A percentile compares a stretch with the other conserved stretches of the same genome.
Conservation (phyloP, 2,888 invertebrate genomes). For the Tipula unca region DNA sequence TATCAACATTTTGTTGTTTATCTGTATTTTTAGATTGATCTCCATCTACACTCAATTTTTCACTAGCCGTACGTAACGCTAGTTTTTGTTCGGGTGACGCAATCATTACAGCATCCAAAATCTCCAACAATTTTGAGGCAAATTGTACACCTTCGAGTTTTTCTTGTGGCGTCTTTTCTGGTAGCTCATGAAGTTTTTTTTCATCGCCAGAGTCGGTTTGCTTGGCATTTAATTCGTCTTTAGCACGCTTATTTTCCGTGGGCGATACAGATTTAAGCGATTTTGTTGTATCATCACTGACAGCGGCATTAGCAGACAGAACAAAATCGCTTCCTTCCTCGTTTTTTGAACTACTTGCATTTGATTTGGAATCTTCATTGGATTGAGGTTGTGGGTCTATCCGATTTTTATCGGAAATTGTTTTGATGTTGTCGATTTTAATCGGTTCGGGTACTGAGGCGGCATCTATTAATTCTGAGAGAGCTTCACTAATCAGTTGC, state of each 20-base stretch:
- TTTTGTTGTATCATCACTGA: conserved; percentile 8
- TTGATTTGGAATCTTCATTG: not conserved
- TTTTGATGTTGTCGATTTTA: not conserved
- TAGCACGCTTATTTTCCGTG: conserved; percentile 10
- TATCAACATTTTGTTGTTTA: conserved; percentile 10
- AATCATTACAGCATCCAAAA: conserved; percentile 22
- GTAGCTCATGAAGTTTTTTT: conserved; percentile 19
- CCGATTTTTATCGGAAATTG: not conserved
- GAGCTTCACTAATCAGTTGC: not conserved
- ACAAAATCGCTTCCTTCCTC: conserved; percentile 25
- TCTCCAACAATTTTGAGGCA: conserved; percentile 20
- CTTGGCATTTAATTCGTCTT: conserved; percentile 19
- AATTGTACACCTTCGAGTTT: conserved; percentile 21
- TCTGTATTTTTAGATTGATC: conserved; percentile 3
- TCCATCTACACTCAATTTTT: not conserved
- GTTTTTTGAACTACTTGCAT: conserved; percentile 23
- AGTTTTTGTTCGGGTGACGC: conserved; percentile 15
- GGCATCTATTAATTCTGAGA: conserved; percentile 20
- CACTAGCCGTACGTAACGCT: not conserved
- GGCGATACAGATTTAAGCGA: conserved; percentile 17
- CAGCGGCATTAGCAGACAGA: conserved; percentile 22
- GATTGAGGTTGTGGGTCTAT: not conserved
- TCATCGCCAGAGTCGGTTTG: not conserved
- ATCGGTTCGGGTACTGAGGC: not conserved
- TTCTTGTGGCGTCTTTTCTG: conserved; percentile 21